Conservation (phyloP, 2,888 invertebrate genomes). For the Lymantria monacha region DNA sequence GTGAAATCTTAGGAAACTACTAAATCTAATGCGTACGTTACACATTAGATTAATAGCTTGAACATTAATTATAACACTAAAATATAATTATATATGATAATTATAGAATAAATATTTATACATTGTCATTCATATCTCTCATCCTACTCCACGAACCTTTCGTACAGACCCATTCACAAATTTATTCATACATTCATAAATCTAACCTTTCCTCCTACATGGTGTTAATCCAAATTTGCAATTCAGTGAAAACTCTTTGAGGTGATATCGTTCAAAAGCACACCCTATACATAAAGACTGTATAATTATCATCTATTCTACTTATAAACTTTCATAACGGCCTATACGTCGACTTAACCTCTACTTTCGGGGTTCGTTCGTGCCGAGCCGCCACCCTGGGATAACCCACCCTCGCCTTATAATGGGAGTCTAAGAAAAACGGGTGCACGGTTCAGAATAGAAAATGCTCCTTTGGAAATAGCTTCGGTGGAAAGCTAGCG, state of each 20-base stretch:
- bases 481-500: slow-evolving; percentile 81
- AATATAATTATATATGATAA: too few relatives aligned
- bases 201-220: slow-evolving; percentile 19
- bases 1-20: too few relatives aligned
- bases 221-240: slow-evolving; percentile 44
- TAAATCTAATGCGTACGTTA: too few relatives aligned
- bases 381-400: slow-evolving; percentile 34
- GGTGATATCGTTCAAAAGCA: slow-evolving; percentile 73
- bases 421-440: slow-evolving; percentile 81
- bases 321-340: slow-evolving; percentile 82
- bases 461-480: slow-evolving; percentile 81
- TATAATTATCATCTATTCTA: slow-evolving; percentile 82
- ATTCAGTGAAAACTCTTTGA: slow-evolving; percentile 57
- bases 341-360: slow-evolving; percentile 81
- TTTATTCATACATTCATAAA: slow-evolving; percentile 30
- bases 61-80: too few relatives aligned
- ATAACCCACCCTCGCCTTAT: slow-evolving; percentile 63
- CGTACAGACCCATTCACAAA: slow-evolving; percentile 11
- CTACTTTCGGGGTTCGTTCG: slow-evolving; percentile 44
- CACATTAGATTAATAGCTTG: too few relatives aligned
- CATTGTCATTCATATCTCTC: background rate
- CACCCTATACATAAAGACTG: slow-evolving; percentile 71
- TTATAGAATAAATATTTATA: too few relatives aligned
- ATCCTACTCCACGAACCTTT: slow-evolving; percentile 7
- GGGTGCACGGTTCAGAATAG: slow-evolving; percentile 80